Conservation (phyloP, 2,113 vertebrate species). For the Symphodus melops region DNA sequence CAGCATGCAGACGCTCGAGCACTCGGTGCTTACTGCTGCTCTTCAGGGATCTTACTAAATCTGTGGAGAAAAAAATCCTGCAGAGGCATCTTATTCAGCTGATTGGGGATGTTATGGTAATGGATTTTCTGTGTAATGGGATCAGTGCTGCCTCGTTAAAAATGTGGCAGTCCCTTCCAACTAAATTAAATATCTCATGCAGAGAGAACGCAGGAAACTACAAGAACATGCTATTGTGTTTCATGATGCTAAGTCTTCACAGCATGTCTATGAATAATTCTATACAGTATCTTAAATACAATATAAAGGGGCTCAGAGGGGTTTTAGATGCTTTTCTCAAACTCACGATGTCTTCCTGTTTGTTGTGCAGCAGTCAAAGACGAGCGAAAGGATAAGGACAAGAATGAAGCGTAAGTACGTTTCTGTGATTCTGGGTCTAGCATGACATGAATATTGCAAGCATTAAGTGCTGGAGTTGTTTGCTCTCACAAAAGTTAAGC, state of each 20-base stretch:
- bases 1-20: background rate
- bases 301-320: background rate
- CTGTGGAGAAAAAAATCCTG: background rate
- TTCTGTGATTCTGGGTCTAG: background rate
- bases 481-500: background rate
- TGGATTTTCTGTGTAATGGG: background rate
- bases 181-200: background rate
- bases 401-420: slow-evolving; percentile 67
- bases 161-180: background rate
- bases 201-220: background rate
- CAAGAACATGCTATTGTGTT: no score
- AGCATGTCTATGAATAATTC: background rate
- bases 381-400: slow-evolving; percentile 51
- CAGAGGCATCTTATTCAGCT: background rate
- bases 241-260: no score
- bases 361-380: slow-evolving; percentile 53
- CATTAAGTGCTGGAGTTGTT: background rate
- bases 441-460: background rate
- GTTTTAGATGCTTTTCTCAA: background rate
- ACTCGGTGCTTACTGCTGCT: background rate
- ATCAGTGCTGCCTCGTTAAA: slow-evolving; percentile 1
- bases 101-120: background rate
- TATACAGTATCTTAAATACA: background rate
- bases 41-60: background rate
- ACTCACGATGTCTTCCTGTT: slow-evolving; percentile 3